phyloP scores from a whole-genome alignment of 2,113 vertebrate species.

The Halcyon senegalensis region DNA sequence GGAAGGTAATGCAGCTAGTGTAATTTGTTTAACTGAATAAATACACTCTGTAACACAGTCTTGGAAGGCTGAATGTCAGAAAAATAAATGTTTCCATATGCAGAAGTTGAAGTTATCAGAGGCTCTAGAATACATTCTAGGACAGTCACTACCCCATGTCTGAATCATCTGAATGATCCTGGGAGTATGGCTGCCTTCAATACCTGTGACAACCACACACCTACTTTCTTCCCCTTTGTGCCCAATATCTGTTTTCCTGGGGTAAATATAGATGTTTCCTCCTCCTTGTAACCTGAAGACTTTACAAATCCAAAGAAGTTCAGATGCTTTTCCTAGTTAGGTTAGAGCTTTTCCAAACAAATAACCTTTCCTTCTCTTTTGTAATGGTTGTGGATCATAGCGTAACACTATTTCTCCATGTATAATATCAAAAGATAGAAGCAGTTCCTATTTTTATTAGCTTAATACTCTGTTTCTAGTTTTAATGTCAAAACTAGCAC shows the following conservation, averaged over 20 bases:
- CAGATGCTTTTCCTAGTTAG: not conserved
- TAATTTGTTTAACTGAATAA: not conserved
- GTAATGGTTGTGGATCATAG: not conserved
- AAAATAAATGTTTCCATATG: not conserved
- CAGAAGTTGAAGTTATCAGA: not conserved
- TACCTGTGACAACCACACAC: accelerated
- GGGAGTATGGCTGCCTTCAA: not conserved
- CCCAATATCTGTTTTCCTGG: not conserved
- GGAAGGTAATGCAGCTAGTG: not conserved
- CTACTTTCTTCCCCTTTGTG: not conserved
- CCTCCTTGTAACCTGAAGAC: not conserved
- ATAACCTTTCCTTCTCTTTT: not conserved
- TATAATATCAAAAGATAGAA: not conserved
- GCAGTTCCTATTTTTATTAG: not conserved
- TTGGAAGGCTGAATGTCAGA: not conserved
- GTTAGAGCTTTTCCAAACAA: not conserved
- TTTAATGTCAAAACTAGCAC: not conserved
- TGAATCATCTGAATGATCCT: not conserved
- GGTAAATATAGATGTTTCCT: not conserved
- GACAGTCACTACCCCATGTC: not conserved
- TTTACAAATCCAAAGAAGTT: not conserved
- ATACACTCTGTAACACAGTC: not conserved
- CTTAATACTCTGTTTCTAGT: not conserved
- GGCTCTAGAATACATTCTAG: not conserved
- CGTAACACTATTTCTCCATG: not conserved